phyloP scores from a whole-genome alignment of 2,113 vertebrate genomes.

The Catharus minimus region DNA sequence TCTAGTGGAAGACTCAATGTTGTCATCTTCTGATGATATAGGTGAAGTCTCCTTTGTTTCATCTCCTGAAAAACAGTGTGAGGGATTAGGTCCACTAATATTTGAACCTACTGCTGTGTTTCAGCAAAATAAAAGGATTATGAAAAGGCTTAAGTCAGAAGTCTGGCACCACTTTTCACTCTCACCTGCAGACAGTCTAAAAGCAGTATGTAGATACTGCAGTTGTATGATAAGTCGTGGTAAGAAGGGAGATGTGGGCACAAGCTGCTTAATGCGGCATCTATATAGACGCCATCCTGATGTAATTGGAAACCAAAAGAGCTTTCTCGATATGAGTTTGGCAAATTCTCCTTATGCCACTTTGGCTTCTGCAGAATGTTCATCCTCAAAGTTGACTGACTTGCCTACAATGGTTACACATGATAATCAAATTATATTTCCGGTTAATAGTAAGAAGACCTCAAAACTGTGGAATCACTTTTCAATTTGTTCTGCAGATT shows the following conservation, averaged over 20 bases:
- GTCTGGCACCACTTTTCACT: constrained; percentile 95
- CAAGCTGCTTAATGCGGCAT: constrained; percentile 94
- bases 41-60: constrained; percentile 75
- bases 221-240: constrained; percentile 91
- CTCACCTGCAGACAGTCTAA: constrained; percentile 88
- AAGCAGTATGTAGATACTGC: constrained; percentile 93
- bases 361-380: constrained; percentile 77
- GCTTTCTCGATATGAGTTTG: constrained; percentile 70
- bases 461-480: constrained; percentile 99
- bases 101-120: constrained; percentile 78
- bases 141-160: constrained; percentile 93
- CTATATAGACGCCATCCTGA: constrained; percentile 89
- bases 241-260: constrained; percentile 91
- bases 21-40: constrained; percentile 75
- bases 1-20: constrained; percentile 64
- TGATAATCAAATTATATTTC: constrained; percentile 77
- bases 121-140: constrained; percentile 93
- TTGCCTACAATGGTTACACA: constrained; percentile 66
- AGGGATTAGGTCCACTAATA: constrained; percentile 57
- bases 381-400: constrained; percentile 77
- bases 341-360: constrained; percentile 80
- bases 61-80: constrained; percentile 78
- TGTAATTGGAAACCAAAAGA: constrained; percentile 86
- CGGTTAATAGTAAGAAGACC: constrained; percentile 92
- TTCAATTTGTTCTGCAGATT: constrained; percentile 90